Percentiles rank a stretch among this genome's conserved stretches.
phyloP scores from a whole-genome alignment of 2,888 invertebrate species.

The Micropterix aruncella region DNA sequence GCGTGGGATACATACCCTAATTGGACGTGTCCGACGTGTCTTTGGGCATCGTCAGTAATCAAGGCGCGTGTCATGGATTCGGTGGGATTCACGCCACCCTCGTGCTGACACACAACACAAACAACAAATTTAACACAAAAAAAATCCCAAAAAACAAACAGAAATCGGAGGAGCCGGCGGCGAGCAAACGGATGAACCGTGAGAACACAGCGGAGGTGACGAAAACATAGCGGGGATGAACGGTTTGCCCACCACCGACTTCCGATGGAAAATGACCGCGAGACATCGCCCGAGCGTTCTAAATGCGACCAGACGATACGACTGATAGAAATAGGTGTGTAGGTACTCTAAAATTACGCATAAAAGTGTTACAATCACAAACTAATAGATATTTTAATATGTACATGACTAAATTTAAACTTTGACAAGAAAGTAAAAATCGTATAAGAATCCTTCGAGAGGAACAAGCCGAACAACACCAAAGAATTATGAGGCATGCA shows the following conservation, averaged over 20 bases:
- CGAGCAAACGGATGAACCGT: not conserved
- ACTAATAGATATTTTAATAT: no score
- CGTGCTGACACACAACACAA: constrained; percentile 68
- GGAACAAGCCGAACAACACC: constrained; percentile 5
- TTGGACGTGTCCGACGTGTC: constrained; percentile 85
- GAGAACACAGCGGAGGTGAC: not conserved
- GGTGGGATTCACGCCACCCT: constrained; percentile 83
- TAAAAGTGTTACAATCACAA: no score
- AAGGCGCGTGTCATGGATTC: constrained; percentile 93
- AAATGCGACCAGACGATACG: no score
- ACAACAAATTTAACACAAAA: constrained; percentile 35
- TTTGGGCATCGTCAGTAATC: constrained; percentile 86
- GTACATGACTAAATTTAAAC: no score
- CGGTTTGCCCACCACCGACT: not conserved
- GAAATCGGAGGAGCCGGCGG: constrained; percentile 17
- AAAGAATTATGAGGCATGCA: constrained; percentile 7
- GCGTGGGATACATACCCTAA: constrained; percentile 71
- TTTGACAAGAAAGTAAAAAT: constrained; percentile 12
- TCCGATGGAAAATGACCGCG: no score
- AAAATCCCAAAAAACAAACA: constrained; percentile 12
- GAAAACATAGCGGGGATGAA: not conserved
- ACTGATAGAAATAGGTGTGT: no score
- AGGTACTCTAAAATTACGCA: no score
- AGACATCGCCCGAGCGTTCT: no score
- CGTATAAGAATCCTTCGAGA: constrained; percentile 8